phyloP scores from a whole-genome alignment of 2,113 vertebrate genomes.

The Procavia capensis region DNA sequence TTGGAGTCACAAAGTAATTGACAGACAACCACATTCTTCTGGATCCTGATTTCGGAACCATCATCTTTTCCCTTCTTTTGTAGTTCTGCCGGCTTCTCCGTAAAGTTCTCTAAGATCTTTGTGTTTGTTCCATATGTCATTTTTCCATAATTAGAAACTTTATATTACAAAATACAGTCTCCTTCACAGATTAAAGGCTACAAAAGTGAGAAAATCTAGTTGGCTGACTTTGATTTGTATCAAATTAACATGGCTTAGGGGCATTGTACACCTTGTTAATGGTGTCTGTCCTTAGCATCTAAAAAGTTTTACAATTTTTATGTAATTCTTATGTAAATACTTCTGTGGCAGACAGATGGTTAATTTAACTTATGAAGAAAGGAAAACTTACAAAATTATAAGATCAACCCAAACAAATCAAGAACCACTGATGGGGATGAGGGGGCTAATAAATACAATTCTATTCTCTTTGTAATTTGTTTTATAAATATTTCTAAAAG shows the following conservation, averaged over 20 bases:
- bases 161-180: background rate
- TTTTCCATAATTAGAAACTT: background rate
- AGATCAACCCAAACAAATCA: background rate
- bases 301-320: conserved; percentile 33
- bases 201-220: background rate
- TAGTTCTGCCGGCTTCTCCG: background rate
- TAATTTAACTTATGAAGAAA: conserved; percentile 18
- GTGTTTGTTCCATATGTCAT: background rate
- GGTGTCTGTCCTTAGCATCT: background rate
- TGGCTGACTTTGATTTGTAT: conserved; percentile 29
- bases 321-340: background rate
- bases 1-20: background rate
- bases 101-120: background rate
- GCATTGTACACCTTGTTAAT: background rate
- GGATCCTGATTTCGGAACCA: background rate
- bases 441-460: background rate
- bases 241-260: conserved; percentile 27
- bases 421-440: background rate
- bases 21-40: background rate
- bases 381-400: background rate
- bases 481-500: background rate
- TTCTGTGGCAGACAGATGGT: background rate
- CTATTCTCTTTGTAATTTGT: background rate
- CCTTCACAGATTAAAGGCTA: background rate
- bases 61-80: background rate